Base-by-base conservation (phyloP, 2,888 invertebrate species). In the Drosophila paramelanica region DNA sequence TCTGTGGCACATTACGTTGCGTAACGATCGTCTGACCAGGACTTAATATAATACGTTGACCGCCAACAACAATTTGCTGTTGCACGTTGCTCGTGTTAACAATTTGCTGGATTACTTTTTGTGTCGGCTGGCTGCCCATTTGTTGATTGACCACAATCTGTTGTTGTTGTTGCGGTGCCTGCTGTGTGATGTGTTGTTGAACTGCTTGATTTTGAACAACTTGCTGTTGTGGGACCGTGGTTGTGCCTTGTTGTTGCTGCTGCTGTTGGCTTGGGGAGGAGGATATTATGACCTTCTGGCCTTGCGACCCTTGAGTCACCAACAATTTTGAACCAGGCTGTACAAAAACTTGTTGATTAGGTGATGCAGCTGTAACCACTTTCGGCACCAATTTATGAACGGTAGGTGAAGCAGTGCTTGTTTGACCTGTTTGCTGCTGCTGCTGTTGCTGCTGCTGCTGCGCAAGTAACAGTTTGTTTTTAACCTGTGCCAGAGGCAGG, bases 1-100 rank as follows among this genome's bases (percentile, higher is more conserved):
- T 89, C 67, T 91, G 92, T 7, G 91, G 90, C 33, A 91, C 78
- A 41, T 91, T 90, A 42, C 92, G 79, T 65, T 92, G 92, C 2
- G 92, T 92, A 7, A 92, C 91, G 58, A 92, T 91, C 5, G 92
- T 91, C 79, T 92, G 92, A 0, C 92, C 92, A 1, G 92, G 92
- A 77, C 91, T 92, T 20, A 93, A 62, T 38, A 93, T 89, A 25
- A 93, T 92, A 31, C 92, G 85, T 65, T 93, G 93, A 0, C 92
- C 92, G 25, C 92, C 92, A 69, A 93, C 89, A 52, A 93, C 89
- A 62, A 92, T 92, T 69, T 93, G 93, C 62, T 93, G 93, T 57
- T 92, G 92, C 14, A 91, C 90, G 72, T 91, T 92, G 64, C 92
- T 92, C 0, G 92, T 91, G 64, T 92, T 92, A 7, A 92, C 91